Evolutionary conservation across 2,113 vertebrate species (phyloP), one percentile per base, ranked within the genome.

Genomic region (Panurus biarmicus): DNA sequence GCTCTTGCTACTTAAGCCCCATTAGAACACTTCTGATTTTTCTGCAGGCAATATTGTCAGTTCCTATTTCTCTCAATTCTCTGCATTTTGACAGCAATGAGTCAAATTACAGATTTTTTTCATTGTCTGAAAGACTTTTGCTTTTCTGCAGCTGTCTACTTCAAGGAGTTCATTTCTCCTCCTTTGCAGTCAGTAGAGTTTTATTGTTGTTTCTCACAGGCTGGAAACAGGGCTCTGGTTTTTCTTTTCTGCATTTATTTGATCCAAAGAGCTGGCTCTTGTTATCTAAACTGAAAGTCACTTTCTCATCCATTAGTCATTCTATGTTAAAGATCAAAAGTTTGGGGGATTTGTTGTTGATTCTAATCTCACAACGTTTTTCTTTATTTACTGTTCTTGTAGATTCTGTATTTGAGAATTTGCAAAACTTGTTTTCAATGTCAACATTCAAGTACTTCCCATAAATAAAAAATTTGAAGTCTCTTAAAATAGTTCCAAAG

Each of bases 391-490:
- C 66, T 94, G 48, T 93, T 94, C 88, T 91, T 92, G 84, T 82
- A 93, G 60, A 93, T 87, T 94, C 38, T 45, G 81, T 88, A 87
- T 95, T 96, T 97, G 85, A 97, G 96, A 96, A 95, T 90, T 90
- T 95, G 58, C 66, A 93, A 97, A 95, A 94, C 89, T 96, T 95
- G 77, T 92, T 97, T 97, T 94, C 89, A 86, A 70, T 93, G 94
- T 94, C 96, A 97, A 94, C 92, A 91, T 95, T 78, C 72, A 94
- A 96, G 84, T 91, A 84, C 74, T 94, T 97, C 90, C 91, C 95
- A 96, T 96, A 97, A 97, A 96, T 97, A 97, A 95, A 97, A 96
- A 94, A 88, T 61, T 89, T 96, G 89, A 57, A 97, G 61, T 83
- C 66, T 90, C 90, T 97, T 96, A 91, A 95, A 95, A 92, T 95